Conservation (phyloP, 2,888 invertebrate species). For the Mesochorus sp. region DNA sequence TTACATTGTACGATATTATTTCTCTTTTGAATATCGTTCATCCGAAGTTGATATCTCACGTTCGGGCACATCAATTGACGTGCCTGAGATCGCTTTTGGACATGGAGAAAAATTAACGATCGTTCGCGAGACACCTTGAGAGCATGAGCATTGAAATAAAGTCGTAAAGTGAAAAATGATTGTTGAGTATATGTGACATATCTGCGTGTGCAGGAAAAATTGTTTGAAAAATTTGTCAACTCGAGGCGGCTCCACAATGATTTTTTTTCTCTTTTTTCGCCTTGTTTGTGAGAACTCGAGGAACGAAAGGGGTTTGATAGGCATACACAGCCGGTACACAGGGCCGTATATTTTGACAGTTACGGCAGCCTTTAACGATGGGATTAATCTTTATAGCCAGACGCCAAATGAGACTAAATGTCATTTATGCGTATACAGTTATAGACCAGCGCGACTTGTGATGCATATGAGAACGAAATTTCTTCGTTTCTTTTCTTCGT, state of each 20-base stretch:
- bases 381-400: conserved; percentile 78
- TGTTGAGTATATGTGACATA: not conserved
- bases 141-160: conserved; percentile 9
- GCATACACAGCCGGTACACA: conserved; percentile 45
- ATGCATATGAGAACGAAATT: conserved; percentile 57
- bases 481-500: conserved; percentile 61
- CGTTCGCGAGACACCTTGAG: not conserved
- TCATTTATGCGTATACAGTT: conserved; percentile 28
- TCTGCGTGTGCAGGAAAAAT: conserved; percentile 1
- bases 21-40: conserved; percentile 43
- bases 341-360: conserved; percentile 75
- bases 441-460: not conserved
- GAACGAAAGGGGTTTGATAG: conserved; percentile 22
- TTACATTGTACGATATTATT: conserved; percentile 48
- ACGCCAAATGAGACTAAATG: conserved; percentile 72
- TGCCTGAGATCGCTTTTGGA: not conserved
- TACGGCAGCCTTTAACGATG: conserved; percentile 74
- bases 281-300: too few species aligned
- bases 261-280: not conserved
- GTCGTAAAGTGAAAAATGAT: not conserved
- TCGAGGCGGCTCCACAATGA: too few species aligned
- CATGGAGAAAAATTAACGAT: not conserved
- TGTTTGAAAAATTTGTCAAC: conserved; percentile 39
- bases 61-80: conserved; percentile 9
- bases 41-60: not conserved